phyloP scores from a whole-genome alignment of 1,140 invertebrate genomes.

The Lanistes nyassanus region DNA sequence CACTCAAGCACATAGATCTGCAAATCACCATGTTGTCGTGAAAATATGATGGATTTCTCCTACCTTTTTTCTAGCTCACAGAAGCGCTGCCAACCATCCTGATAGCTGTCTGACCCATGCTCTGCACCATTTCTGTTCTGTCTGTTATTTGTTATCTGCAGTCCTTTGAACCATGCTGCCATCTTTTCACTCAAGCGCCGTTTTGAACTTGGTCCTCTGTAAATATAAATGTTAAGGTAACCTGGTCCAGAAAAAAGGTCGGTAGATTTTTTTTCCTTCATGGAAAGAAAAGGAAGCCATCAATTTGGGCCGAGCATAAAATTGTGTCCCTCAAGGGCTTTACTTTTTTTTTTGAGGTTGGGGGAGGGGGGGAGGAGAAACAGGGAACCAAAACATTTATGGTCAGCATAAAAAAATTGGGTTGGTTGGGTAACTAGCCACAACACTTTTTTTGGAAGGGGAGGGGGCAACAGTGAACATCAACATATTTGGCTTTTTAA shows the following conservation, averaged over 20 bases:
- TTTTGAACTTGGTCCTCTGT: constrained; percentile 13
- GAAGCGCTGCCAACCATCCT: constrained; percentile 16
- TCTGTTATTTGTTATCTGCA: constrained; percentile 2
- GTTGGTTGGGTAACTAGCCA: too few species aligned
- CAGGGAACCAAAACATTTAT: too few species aligned
- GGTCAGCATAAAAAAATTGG: too few species aligned
- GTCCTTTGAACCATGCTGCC: constrained; percentile 13
- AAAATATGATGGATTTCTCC: background rate
- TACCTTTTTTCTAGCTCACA: constrained; percentile 21
- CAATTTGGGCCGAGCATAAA: background rate
- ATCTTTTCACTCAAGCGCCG: constrained; percentile 18
- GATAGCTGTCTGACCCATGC: background rate
- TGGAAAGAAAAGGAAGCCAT: background rate
- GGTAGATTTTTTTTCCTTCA: background rate
- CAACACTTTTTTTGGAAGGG: too few species aligned
- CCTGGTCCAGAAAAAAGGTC: background rate
- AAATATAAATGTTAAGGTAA: background rate
- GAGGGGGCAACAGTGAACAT: too few species aligned
- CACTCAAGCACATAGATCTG: too few species aligned
- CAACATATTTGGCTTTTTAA: too few species aligned
- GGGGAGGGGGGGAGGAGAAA: too few species aligned
- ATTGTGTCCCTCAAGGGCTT: background rate
- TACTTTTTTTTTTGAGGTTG: background rate
- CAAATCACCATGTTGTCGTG: too few species aligned
- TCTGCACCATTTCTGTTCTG: background rate